These are phyloP conservation scores for Hipposideros larvatus DNA, from an alignment of 2,797 vertebrate genomes.

Conservation along the genomic window DNA sequence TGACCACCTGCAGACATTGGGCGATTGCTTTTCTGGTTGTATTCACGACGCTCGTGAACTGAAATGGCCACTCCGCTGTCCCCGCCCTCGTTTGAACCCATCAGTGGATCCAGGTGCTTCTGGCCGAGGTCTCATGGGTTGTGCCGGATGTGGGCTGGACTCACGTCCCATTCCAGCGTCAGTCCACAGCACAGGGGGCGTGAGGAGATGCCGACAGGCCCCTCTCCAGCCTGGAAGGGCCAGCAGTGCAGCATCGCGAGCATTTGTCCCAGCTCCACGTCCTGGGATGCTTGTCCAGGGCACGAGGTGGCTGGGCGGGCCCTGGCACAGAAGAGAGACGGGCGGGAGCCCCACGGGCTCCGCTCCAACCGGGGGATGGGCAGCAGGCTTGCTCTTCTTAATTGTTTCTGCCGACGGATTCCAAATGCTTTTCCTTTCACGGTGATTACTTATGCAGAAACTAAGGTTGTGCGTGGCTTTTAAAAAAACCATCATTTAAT, in stretches of 20 bases:
- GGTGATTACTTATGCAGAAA: not conserved
- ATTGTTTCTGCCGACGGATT: not conserved
- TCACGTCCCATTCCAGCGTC: not conserved
- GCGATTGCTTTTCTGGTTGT: not conserved
- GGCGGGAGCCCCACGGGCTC: accelerated
- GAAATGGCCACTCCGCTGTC: not conserved
- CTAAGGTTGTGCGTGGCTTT: not conserved
- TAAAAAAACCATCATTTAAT: not conserved
- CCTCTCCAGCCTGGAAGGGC: not conserved
- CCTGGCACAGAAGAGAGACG: accelerated
- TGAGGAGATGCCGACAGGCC: not conserved
- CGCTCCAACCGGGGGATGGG: accelerated
- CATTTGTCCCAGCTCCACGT: accelerated
- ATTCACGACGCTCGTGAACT: not conserved
- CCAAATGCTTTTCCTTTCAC: not conserved
- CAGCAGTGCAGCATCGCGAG: accelerated
- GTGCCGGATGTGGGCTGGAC: not conserved
- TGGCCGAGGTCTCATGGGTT: not conserved
- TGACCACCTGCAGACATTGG: not conserved
- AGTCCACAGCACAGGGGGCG: not conserved
- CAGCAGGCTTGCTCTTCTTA: too few species aligned
- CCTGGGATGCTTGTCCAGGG: accelerated
- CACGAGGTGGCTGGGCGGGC: accelerated
- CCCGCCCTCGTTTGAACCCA: not conserved
- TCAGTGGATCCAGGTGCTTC: slow-evolving; percentile 15